Evolutionary conservation across 2,888 invertebrate genomes (phyloP).

Genomic region (Nasonovia ribisnigri): DNA sequence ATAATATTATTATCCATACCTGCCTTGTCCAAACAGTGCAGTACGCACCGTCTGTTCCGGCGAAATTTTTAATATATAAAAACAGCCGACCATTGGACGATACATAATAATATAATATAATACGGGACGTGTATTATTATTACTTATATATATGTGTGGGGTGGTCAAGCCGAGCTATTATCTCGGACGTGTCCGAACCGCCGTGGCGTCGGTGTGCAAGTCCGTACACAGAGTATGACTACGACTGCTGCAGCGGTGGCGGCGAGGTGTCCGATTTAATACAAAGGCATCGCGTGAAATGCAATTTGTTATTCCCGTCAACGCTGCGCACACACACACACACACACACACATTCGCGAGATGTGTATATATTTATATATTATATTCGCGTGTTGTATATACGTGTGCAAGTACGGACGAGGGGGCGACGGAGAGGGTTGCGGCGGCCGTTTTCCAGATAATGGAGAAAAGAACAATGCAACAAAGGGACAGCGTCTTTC

Average conservation of each 20-base stretch:
- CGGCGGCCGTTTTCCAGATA: constrained; percentile 48
- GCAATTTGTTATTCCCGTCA: constrained; percentile 63
- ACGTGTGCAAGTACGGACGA: no score
- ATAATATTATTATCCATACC: neutral
- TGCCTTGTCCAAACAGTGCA: neutral
- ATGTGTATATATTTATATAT: neutral
- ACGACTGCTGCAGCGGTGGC: no score
- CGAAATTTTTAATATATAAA: neutral
- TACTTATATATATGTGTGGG: neutral
- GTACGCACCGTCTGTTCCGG: neutral
- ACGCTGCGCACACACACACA: neutral
- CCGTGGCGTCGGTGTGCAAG: neutral
- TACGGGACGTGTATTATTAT: neutral
- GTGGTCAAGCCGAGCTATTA: constrained; percentile 23
- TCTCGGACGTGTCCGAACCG: constrained; percentile 32
- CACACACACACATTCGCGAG: neutral
- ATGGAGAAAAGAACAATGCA: constrained; percentile 62
- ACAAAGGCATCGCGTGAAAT: constrained; percentile 57
- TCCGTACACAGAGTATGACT: neutral
- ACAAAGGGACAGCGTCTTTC: constrained; percentile 62
- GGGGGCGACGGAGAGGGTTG: neutral
- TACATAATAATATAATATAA: neutral
- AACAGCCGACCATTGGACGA: neutral
- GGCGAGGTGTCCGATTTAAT: constrained; percentile 48
- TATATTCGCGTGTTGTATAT: neutral